Evolutionary conservation across 2,797 vertebrate genomes (phyloP), one percentile per base, ranked within the genome.

Genomic region (Premnoplex brunnescens): DNA sequence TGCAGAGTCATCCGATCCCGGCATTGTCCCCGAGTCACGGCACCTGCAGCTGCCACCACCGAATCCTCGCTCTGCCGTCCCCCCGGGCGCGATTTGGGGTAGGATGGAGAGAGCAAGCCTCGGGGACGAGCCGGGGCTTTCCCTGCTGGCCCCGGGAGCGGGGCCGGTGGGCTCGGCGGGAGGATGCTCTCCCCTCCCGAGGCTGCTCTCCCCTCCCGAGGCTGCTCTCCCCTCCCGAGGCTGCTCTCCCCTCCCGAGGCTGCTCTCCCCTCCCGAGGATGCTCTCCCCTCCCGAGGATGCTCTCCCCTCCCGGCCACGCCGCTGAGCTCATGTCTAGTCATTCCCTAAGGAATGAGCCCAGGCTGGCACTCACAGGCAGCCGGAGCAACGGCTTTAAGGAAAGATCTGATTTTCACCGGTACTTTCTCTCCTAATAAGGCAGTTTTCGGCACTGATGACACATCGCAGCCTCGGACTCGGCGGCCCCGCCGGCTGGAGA

Each of bases 381-480:
- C 89, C n/a, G 36, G 78, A 30, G 72, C 83, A 69, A 4, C 41
- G 69, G 89, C 95, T 96, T 91, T 74, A 10, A 74, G 91, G 89
- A 95, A 96, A 97, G 96, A 93, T 36, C 72, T 20, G 91, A 91
- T 95, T 93, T 95, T 96, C 96, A 48, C 46, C 39, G 96, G 15
- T 89, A 82, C 85, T 88, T 94, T 96, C 95, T 94, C 92, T 92
- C 96, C 96, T 96, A 97, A 97, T 97, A 92, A 89, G 91, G 92
- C 26, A 96, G 81, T 83, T 91, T 93, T 95, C 14, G 32, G 93
- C 94, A 78, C 60, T 12, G 72, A 80, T 91, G 95, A 93, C 93
- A 96, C 91, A 95, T 77, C 68, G 16, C 83, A 22, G 89, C 84
- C 94, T 66, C 81, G 73, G 91, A 76, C 89, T 3, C 54, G 21